Percentiles rank a stretch among this genome's conserved stretches.
These are phyloP conservation scores for Dendrophyllia cribrosa DNA, from an alignment of 64 coral and sea anemone species.

Conservation along the genomic window DNA sequence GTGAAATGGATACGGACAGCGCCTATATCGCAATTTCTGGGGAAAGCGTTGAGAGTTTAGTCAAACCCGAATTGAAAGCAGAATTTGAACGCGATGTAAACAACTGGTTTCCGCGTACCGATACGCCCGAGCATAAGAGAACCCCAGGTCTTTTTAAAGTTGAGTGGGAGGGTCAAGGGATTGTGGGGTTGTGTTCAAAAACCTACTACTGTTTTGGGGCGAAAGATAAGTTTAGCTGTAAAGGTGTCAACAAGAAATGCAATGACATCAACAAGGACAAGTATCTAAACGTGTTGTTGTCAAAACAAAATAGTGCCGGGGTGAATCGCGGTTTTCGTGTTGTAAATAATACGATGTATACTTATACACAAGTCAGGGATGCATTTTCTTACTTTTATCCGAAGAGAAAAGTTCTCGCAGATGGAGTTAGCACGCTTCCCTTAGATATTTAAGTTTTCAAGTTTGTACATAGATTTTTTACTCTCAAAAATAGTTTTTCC, in stretches of 20 bases:
- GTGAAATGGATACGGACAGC: conserved; percentile 33
- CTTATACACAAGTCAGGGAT: conserved; percentile 11
- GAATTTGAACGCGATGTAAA: conserved; percentile 19
- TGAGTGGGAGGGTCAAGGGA: conserved; percentile 34
- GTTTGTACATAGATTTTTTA: conserved; percentile 22
- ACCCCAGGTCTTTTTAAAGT: conserved; percentile 45
- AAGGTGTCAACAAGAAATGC: conserved; percentile 26
- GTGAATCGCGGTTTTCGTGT: conserved; percentile 28
- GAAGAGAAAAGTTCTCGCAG: conserved; percentile 23
- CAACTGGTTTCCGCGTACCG: conserved; percentile 60
- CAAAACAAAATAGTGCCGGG: neutral
- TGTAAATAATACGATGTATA: conserved; percentile 28
- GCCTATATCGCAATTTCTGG: conserved; percentile 54
- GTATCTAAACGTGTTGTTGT: neutral
- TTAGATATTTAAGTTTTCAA: conserved; percentile 46
- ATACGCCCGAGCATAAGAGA: conserved; percentile 29
- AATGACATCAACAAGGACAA: conserved; percentile 50
- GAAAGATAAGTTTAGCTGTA: conserved; percentile 26
- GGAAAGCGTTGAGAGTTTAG: conserved; percentile 16
- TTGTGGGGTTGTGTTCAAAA: conserved; percentile 34
- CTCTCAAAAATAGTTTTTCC: neutral
- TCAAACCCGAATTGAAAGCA: conserved; percentile 2
- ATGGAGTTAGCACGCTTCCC: conserved; percentile 16
- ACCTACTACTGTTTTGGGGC: conserved; percentile 49
- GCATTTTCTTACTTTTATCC: conserved; percentile 27